Conservation (phyloP, 2,888 invertebrate genomes). For the Homarus gammarus region DNA sequence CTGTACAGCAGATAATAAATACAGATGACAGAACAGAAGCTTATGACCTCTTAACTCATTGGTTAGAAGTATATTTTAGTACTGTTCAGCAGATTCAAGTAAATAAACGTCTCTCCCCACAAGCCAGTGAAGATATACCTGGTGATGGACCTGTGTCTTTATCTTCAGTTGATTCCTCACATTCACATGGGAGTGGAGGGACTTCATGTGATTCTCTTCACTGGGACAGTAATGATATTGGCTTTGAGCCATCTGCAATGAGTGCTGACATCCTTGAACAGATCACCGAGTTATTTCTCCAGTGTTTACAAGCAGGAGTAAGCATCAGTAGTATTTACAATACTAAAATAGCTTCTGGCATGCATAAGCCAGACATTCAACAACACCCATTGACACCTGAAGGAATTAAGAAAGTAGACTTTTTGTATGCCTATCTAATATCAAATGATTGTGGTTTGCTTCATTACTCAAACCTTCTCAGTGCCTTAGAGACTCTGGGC, state of each 20-base stretch:
- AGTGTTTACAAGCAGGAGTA: slow-evolving; percentile 48
- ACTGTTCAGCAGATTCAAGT: slow-evolving; percentile 41
- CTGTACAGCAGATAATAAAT: slow-evolving; percentile 29
- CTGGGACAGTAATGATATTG: slow-evolving; percentile 63
- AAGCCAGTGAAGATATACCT: slow-evolving; percentile 37
- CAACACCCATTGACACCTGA: slow-evolving; percentile 55
- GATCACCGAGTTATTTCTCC: slow-evolving; percentile 50
- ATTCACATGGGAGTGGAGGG: slow-evolving; percentile 43
- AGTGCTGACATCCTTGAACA: slow-evolving; percentile 57
- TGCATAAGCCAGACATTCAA: slow-evolving; percentile 21
- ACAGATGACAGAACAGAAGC: slow-evolving; percentile 36
- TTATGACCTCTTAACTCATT: slow-evolving; percentile 32
- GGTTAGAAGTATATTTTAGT: slow-evolving; percentile 50
- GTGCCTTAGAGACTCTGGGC: slow-evolving; percentile 51
- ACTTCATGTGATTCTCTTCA: slow-evolving; percentile 57
- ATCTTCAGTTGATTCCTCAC: slow-evolving; percentile 53
- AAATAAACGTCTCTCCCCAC: slow-evolving; percentile 22
- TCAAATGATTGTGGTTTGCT: slow-evolving; percentile 60
- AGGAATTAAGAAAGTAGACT: slow-evolving; percentile 47
- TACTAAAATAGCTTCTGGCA: not conserved
- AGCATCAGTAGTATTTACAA: not conserved
- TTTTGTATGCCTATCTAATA: slow-evolving; percentile 58
- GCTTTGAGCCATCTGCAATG: slow-evolving; percentile 63
- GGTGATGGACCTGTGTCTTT: slow-evolving; percentile 54
- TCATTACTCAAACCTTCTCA: slow-evolving; percentile 51